These are phyloP conservation scores for Heliopora coerulea DNA, from an alignment of 92 coral and sea anemone genomes.

Conservation along the genomic window DNA sequence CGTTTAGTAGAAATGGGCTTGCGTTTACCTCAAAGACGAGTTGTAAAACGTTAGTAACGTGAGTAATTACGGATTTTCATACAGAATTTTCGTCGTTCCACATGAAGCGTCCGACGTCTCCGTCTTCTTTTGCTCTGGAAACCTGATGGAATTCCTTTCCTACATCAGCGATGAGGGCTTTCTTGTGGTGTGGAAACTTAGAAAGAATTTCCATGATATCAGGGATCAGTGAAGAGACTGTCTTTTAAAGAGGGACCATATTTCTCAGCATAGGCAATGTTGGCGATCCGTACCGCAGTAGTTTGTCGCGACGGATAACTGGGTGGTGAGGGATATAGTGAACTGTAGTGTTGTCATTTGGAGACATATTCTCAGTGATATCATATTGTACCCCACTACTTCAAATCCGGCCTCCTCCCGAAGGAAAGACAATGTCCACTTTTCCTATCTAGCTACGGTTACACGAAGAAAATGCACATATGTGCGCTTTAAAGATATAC, in stretches of 20 bases:
- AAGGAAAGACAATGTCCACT: too few species aligned
- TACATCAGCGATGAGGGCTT: too few species aligned
- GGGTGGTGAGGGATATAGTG: constrained; percentile 62
- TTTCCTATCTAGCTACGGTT: too few species aligned
- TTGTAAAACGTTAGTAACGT: constrained; percentile 41
- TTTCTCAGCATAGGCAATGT: constrained; percentile 45
- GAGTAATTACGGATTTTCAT: constrained; percentile 32
- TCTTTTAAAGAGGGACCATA: constrained; percentile 12
- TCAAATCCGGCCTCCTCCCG: too few species aligned
- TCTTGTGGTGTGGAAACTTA: constrained; percentile 34
- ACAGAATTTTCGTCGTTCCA: constrained; percentile 38
- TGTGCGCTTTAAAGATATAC: too few species aligned
- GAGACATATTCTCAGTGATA: constrained; percentile 39
- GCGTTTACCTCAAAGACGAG: constrained; percentile 40
- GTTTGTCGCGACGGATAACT: constrained; percentile 44
- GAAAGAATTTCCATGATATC: constrained; percentile 27
- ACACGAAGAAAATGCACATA: too few species aligned
- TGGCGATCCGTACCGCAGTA: constrained; percentile 50
- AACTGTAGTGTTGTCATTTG: neutral
- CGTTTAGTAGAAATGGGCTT: constrained; percentile 54
- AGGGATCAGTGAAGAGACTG: constrained; percentile 17
- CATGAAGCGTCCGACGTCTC: too few species aligned
- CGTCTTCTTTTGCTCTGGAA: too few species aligned
- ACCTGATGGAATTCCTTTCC: constrained; percentile 39
- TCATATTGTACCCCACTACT: constrained; percentile 35